phyloP scores from a whole-genome alignment of 2,797 vertebrate species.

The Acanthis flammea region DNA sequence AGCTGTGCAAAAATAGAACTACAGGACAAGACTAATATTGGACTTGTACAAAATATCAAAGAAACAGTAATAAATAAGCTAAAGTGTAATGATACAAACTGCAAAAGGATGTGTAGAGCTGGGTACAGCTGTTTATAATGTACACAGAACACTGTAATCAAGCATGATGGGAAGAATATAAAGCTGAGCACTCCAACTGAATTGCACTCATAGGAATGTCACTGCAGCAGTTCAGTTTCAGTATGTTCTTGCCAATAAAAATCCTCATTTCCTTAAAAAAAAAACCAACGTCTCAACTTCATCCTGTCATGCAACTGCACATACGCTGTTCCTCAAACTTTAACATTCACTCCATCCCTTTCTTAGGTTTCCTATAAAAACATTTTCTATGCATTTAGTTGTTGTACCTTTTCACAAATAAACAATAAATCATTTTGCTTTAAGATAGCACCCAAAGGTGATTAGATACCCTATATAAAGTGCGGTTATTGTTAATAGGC shows the following conservation, averaged over 20 bases:
- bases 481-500: slow-evolving; percentile 82
- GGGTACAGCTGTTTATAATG: slow-evolving; percentile 79
- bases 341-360: neutral
- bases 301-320: slow-evolving; percentile 26
- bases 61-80: slow-evolving; percentile 93
- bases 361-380: slow-evolving; percentile 51
- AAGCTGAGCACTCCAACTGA: slow-evolving; percentile 69
- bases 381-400: slow-evolving; percentile 35
- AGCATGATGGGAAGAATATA: slow-evolving; percentile 49
- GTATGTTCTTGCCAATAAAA: slow-evolving; percentile 49
- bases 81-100: slow-evolving; percentile 84
- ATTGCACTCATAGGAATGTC: slow-evolving; percentile 70
- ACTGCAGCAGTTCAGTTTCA: neutral
- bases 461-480: slow-evolving; percentile 83
- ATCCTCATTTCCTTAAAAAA: slow-evolving; percentile 10
- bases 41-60: slow-evolving; percentile 89
- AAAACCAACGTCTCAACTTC: neutral
- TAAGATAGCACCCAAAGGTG: slow-evolving; percentile 81
- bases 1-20: slow-evolving; percentile 99
- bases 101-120: slow-evolving; percentile 74
- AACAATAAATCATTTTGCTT: slow-evolving; percentile 64
- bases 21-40: slow-evolving; percentile 84
- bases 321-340: slow-evolving; percentile 3
- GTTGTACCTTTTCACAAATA: slow-evolving; percentile 70
- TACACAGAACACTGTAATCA: slow-evolving; percentile 79